Base-by-base conservation (phyloP, 2,113 vertebrate species). In the Scomber japonicus region DNA sequence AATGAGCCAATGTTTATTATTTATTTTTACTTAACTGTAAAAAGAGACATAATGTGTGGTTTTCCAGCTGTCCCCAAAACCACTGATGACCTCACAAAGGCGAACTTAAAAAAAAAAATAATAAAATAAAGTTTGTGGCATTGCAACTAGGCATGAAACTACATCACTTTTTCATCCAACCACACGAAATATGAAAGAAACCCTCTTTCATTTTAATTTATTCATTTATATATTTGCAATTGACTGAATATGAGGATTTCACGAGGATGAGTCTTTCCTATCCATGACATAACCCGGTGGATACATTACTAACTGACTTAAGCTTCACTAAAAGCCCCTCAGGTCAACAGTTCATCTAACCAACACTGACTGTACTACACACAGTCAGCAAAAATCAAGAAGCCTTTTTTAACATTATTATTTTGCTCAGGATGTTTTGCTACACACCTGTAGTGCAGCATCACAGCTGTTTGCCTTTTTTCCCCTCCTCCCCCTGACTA, bases 231-330 rank as follows among this genome's bases (percentile, higher is more conserved):
- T 40, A 9, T 40, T 40, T 40, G 46, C 31, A 51, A 30, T 62
- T 78, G 48, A 79, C 14, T 11, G 11, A 56, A n/a, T 7, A n/a
- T 2, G 2, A 49, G 31, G 49, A 66, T 72, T 78, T 87, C 14
- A 75, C 11, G 30, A 57, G 66, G 55, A 84, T 68, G 35, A 73
- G 19, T 54, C 21, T 57, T 69, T 76, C 24, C 56, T 49, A 57
- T 72, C 72, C 30, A 49, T 83, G 78, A 79, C 80, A 81, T 71
- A 86, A 81, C 44, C 59, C 5, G 5, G 65, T 71, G 54, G 71
- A 71, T 76, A 83, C 67, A 80, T 75, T 78, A 79, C 60, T 12
- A 50, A 61, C 61, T 27, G 5, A 85, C 75, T 27, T 88, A 88
- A 83, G 67, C 63, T 66, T 74, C 77, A 79, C 44, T 83, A 54